Evolutionary conservation across 2,113 vertebrate species (phyloP).

Genomic region (Canis aureus): DNA sequence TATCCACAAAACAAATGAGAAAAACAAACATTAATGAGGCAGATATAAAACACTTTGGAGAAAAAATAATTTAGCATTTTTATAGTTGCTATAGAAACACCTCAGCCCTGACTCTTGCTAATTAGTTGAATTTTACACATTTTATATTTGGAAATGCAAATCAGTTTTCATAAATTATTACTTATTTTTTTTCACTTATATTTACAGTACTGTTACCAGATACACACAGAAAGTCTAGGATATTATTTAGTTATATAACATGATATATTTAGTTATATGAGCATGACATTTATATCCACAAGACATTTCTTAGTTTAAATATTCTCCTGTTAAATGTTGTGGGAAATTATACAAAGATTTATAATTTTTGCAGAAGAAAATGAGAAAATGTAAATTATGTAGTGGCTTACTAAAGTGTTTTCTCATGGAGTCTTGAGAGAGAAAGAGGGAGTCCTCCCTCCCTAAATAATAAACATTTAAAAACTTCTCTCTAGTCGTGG

Average conservation of each 20-base stretch:
- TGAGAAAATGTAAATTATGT: constrained; percentile 85
- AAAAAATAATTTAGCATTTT: constrained; percentile 88
- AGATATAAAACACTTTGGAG: constrained; percentile 88
- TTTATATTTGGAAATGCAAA: constrained; percentile 97
- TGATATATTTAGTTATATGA: constrained; percentile 85
- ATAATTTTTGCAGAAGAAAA: constrained; percentile 84
- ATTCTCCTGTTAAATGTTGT: constrained; percentile 85
- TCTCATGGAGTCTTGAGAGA: constrained; percentile 78
- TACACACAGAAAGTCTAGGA: constrained; percentile 89
- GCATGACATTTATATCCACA: constrained; percentile 92
- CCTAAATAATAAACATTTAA: constrained; percentile 80
- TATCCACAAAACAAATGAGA: constrained; percentile 85
- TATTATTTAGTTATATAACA: constrained; percentile 95
- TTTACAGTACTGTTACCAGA: constrained; percentile 92
- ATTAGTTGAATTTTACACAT: constrained; percentile 94
- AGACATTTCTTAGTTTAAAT: constrained; percentile 87
- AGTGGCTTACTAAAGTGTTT: constrained; percentile 79
- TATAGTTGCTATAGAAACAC: constrained; percentile 94
- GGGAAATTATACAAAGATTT: constrained; percentile 86
- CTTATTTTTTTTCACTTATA: constrained; percentile 90
- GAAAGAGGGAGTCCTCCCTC: constrained; percentile 4
- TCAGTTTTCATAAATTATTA: constrained; percentile 95
- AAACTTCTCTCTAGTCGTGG: constrained; percentile 75
- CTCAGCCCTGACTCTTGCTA: constrained; percentile 92
- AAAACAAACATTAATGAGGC: constrained; percentile 88